Evolutionary conservation across 35 echinoderm and acorn worm species (phyloP).

Genomic region (Lytechinus variegatus): DNA sequence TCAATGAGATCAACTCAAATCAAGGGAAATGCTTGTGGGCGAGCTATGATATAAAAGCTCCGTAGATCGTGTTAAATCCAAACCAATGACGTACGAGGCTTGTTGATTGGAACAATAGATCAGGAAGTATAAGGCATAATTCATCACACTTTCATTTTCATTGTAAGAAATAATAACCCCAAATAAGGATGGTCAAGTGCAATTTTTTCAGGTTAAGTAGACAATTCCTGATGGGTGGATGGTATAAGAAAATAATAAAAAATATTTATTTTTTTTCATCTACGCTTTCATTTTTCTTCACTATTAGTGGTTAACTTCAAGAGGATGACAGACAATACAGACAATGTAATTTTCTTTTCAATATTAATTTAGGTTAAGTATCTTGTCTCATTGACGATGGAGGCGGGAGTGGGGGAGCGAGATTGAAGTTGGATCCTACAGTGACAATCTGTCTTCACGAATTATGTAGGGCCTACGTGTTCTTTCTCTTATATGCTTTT

Average conservation of each 20-base stretch:
- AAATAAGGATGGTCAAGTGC: not conserved
- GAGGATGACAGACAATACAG: not conserved
- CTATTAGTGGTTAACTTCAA: not conserved
- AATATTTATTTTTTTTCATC: not conserved
- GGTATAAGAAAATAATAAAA: not conserved
- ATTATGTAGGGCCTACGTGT: too few relatives aligned
- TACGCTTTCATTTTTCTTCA: not conserved
- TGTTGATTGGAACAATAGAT: not conserved
- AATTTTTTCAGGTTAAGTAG: not conserved
- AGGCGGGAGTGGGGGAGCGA: too few relatives aligned
- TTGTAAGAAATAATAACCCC: not conserved
- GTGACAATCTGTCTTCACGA: too few relatives aligned
- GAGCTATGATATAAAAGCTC: not conserved
- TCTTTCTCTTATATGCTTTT: too few relatives aligned
- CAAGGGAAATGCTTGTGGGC: not conserved
- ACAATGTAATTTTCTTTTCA: not conserved
- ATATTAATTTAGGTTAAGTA: not conserved
- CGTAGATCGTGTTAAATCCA: not conserved
- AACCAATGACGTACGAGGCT: not conserved
- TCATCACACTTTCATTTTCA: not conserved
- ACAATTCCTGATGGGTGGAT: not conserved
- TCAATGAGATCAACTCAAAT: not conserved
- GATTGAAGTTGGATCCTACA: too few relatives aligned
- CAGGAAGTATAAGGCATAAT: not conserved
- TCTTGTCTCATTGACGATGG: not conserved